A percentile compares a stretch with the other conserved stretches of the same genome.
Evolutionary conservation across 30 jellyfish, hydroid and myxozoan species (phyloP).

Genomic region (Hydractinia symbiolongicarpus): DNA sequence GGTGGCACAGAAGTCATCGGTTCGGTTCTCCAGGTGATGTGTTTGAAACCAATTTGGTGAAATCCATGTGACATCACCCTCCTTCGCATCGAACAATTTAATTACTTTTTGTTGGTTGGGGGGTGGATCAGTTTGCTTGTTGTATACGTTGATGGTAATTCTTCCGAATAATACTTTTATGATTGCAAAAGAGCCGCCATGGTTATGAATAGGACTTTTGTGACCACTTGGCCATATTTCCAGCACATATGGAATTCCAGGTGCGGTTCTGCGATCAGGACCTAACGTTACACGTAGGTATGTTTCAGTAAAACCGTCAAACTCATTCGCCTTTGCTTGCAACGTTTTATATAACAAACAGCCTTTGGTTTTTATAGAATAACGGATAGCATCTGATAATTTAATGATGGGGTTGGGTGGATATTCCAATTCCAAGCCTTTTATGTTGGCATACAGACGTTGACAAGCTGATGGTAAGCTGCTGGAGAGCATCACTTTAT

Average conservation of each 20-base stretch:
- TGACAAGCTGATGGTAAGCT: no score
- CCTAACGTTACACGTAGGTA: conserved; percentile 46
- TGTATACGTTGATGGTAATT: conserved; percentile 21
- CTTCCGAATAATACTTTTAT: conserved; percentile 39
- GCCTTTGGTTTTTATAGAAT: conserved; percentile 27
- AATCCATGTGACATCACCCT: conserved; percentile 49
- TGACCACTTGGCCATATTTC: conserved; percentile 44
- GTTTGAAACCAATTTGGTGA: conserved; percentile 40
- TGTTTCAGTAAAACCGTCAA: not conserved
- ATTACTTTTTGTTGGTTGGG: conserved; percentile 12
- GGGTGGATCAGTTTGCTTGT: conserved; percentile 30
- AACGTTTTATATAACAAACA: not conserved
- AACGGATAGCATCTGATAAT: conserved; percentile 36
- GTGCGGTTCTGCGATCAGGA: conserved; percentile 36
- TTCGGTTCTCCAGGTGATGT: conserved; percentile 25
- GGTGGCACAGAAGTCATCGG: conserved; percentile 50
- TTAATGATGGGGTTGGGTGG: conserved; percentile 7
- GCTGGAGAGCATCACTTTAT: no score
- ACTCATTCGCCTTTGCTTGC: conserved; percentile 10
- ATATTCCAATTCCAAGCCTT: conserved; percentile 10
- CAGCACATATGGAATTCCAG: conserved; percentile 45
- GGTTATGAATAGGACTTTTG: conserved; percentile 41
- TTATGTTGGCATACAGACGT: no score
- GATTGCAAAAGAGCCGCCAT: conserved; percentile 40
- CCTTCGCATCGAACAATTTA: conserved; percentile 30